Base-by-base conservation (phyloP, 2,797 vertebrate genomes). In the Girardinus metallicus region DNA sequence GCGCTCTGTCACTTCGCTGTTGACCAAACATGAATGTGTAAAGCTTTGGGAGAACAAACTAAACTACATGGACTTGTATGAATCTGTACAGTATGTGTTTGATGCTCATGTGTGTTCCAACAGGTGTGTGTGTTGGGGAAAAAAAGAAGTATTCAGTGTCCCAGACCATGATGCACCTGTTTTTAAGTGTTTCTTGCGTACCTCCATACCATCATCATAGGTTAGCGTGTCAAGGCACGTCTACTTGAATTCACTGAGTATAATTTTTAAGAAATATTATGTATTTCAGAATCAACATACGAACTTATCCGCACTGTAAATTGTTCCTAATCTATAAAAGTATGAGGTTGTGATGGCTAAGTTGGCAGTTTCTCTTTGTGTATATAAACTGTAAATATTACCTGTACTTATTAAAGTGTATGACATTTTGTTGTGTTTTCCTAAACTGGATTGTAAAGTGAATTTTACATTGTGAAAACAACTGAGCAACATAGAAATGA, bases 311-410 rank as follows among this genome's bases (percentile, higher is more conserved):
- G 89, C 86, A 85, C 16, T 94, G 93, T 94, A 93, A 91, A 94
- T 93, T 89, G 75, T 75, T 86, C 86, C 71, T 91, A 81, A 90
- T 92, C 89, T 91, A 88, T 92, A 72, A 91, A 88, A 88, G 77
- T 91, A 91, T 89, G 87, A 87, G 86, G 83, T 91, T 89, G 93
- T 93, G 90, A 88, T 91, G 86, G 86, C 66, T 89, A 85, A 89
- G 80, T 91, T 88, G 87, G 89, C 89, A 86, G 86, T 91, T 90
- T 94, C 90, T 90, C 86, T 91, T 87, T 39, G 71, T 94, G 94
- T 95, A 93, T 95, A 95, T 80, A 95, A 95, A 95, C 44, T 96
- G 95, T 96, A 95, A 94, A 95, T 96, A 93, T 79, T 90, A 77
- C 82, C 89, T 94, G 92, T 93, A 95, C 93, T 93, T 95, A 93